Percentiles rank a stretch among this genome's conserved stretches.
Evolutionary conservation across 2,888 invertebrate genomes (phyloP).

Genomic region (Oconnorella tubifera): DNA sequence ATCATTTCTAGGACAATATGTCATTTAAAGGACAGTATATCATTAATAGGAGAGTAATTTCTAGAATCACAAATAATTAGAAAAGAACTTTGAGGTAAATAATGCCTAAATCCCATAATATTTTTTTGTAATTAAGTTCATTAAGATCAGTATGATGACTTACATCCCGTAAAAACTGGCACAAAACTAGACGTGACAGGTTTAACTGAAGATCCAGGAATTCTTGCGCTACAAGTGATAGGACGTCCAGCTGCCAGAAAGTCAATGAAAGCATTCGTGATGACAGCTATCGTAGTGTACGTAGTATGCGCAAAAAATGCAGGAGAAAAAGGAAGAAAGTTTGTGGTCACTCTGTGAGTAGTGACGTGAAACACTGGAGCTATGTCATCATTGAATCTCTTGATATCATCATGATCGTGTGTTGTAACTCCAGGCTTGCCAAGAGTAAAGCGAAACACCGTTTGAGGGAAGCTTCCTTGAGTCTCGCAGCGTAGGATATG

Average conservation of each 20-base stretch:
- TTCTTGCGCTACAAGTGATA: background rate
- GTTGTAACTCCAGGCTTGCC: background rate
- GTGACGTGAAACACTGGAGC: too few species aligned
- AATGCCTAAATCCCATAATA: too few species aligned
- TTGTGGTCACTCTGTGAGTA: background rate
- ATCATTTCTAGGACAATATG: too few species aligned
- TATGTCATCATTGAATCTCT: too few species aligned
- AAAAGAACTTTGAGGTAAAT: too few species aligned
- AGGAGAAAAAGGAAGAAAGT: background rate
- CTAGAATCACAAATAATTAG: too few species aligned
- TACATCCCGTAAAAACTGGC: conserved; percentile 6
- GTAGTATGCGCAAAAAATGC: background rate
- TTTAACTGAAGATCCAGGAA: background rate
- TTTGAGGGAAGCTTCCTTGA: background rate
- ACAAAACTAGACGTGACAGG: background rate
- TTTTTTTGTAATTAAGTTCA: too few species aligned
- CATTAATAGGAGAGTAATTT: too few species aligned
- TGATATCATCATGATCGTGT: too few species aligned
- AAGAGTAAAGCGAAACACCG: background rate
- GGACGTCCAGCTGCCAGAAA: background rate
- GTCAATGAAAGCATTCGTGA: background rate
- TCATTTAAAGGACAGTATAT: too few species aligned
- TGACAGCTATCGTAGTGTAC: conserved; percentile 1
- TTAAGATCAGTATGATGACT: background rate
- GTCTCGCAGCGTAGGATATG: background rate